Evolutionary conservation across 2,888 invertebrate genomes (phyloP), one percentile per base, ranked within the genome.

Genomic region (Rotaria magnacalcarata): DNA sequence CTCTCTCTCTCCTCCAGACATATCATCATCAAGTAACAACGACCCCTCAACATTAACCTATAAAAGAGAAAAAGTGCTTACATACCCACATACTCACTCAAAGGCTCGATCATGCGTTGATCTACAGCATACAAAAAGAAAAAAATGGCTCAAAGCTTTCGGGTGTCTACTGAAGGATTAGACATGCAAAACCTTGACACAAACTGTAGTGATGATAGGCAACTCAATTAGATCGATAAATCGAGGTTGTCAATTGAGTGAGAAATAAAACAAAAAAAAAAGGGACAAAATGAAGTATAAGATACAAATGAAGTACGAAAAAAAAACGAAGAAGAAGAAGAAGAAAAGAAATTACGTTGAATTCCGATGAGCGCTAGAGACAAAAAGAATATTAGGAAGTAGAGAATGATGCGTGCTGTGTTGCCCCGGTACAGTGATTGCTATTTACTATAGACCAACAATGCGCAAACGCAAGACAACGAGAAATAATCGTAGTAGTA

Each of bases 141-240:
- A 19, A 41, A 14, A 67, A 67, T 67, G 67, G 34, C 34, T 34
- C 27, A 67, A 67, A 67, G 67, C 67, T 67, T 67, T 67, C 27
- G 67, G 67, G 14, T 67, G 67, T 19, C 67, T 67, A 34, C 67
- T 19, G 34, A 67, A 19, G 27, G 67, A 67, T 67, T 67, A 67
- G 67, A 67, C 67, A 67, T 67, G 67, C 34, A 67, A 34, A 67
- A 67, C 67, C 67, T 67, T 67, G 67, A 67, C 67, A 27, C 67
- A 27, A 41, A 14, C 16, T 34, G 34, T 19, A 34, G 19, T 19
- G 67, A 67, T 67, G 27, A 67, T 67, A 67, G 67, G 34, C 67
- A 67, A 34, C 34, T 67, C 67, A 67, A 67, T 67, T 67, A 67
- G 67, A 67, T 34, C 67, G 67, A 67, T 67, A 67, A 67, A 67